phyloP scores from a whole-genome alignment of 2,888 invertebrate genomes.

The Drosophila planitibia region DNA sequence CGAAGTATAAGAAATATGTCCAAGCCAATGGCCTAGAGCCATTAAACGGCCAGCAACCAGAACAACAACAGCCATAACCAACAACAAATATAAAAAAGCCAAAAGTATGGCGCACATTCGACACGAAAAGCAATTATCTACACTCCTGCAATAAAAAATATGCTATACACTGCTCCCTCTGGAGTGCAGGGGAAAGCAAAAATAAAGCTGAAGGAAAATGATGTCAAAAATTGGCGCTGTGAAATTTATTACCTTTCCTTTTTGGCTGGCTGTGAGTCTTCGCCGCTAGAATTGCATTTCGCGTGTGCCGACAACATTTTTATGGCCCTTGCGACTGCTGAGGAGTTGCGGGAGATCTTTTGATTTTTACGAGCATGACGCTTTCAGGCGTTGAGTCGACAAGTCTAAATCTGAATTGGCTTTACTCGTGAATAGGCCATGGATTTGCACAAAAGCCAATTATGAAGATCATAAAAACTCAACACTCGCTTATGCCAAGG shows the following conservation, averaged over 20 bases:
- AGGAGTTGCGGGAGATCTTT: conserved; percentile 30
- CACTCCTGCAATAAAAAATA: conserved; percentile 76
- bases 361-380: conserved; percentile 49
- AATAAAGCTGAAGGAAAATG: conserved; percentile 41
- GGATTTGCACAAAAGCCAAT: conserved; percentile 57
- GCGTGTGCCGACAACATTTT: conserved; percentile 26
- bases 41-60: conserved; percentile 60
- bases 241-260: conserved; percentile 75
- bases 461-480: conserved; percentile 44
- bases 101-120: conserved; percentile 52
- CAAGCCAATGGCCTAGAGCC: conserved; percentile 43
- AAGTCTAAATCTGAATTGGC: conserved; percentile 51
- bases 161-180: conserved; percentile 36
- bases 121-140: conserved; percentile 80
- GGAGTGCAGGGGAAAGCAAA: neutral
- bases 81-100: conserved; percentile 24
- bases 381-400: conserved; percentile 35
- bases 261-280: conserved; percentile 47
- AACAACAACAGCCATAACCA: conserved; percentile 30
- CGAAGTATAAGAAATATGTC: conserved; percentile 14
- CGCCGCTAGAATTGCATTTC: conserved; percentile 43
- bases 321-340: conserved; percentile 32
- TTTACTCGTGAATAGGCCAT: conserved; percentile 39
- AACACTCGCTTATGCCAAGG: conserved; percentile 27
- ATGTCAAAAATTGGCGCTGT: conserved; percentile 72